phyloP scores from a whole-genome alignment of 2,888 invertebrate species.

The Scaptomyza parva region DNA sequence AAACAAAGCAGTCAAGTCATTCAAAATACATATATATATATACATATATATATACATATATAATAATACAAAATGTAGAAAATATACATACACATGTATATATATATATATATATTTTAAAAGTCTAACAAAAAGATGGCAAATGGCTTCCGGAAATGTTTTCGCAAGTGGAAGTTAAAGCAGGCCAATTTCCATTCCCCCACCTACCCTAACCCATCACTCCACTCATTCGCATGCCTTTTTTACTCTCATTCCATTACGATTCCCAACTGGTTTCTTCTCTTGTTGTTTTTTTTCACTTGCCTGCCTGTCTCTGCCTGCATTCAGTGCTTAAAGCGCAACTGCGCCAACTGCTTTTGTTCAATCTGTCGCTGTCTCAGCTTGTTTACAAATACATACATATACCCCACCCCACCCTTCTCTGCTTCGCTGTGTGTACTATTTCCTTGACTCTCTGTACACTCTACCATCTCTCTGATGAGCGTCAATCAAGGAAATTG shows the following conservation, averaged over 20 bases:
- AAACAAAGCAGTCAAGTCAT: conserved; percentile 64
- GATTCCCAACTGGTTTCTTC: conserved; percentile 19
- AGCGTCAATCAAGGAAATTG: conserved; percentile 79
- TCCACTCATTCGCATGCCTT: conserved; percentile 2
- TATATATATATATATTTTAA: conserved; percentile 32
- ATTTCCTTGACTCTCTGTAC: not conserved
- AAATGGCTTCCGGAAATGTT: conserved; percentile 72
- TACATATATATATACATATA: not conserved
- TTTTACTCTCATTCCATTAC: conserved; percentile 9
- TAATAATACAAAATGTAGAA: not conserved
- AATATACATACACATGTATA: conserved; percentile 5
- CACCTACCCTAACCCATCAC: too few species aligned
- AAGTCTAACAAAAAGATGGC: conserved; percentile 46
- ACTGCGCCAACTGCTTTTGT: conserved; percentile 15
- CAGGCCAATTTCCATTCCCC: conserved; percentile 44
- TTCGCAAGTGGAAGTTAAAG: conserved; percentile 58
- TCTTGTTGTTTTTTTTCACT: not conserved
- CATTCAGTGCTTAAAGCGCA: conserved; percentile 49
- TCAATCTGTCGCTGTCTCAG: conserved; percentile 44
- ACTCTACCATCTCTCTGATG: conserved; percentile 54
- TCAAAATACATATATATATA: conserved; percentile 17
- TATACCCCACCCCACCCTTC: not conserved
- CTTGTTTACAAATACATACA: conserved; percentile 15
- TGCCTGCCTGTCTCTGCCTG: conserved; percentile 23
- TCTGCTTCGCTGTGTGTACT: not conserved